Evolutionary conservation across 2,113 vertebrate genomes (phyloP), one percentile per base, ranked within the genome.

Genomic region (Zosterops borbonicus): DNA sequence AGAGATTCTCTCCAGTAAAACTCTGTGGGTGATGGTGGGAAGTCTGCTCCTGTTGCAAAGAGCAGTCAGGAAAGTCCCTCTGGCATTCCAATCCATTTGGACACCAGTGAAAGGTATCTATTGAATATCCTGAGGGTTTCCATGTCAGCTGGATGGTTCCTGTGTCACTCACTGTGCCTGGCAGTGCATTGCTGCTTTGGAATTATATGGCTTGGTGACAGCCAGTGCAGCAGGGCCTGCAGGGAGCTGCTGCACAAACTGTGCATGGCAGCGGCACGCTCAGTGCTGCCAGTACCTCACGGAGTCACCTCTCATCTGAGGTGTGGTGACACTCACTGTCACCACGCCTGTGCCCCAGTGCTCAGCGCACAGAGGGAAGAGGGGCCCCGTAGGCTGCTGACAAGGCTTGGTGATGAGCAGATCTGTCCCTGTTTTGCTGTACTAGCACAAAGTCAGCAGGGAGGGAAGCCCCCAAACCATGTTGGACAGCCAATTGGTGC

Each of bases 251-350:
- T 15, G 70, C 22, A 19, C 39, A 35, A 81, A 33, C 50, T 0
- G 0, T 2, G 23, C 3, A 0, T 3, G 53, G 42, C 79, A 64
- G 63, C 0, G 1, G 47, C 56, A n/a, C 4, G 2, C 62, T 31
- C 37, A 20, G 9, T 14, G 2, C 60, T 74, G 70, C 47, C 11
- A 1, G 2, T 8, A 15, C 41, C 64, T 7, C 28, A 16, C 9
- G 1, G 11, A 46, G 56, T 37, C 52, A 20, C 37, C 35, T 29
- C 42, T 76, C 62, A 5, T n/a, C 62, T 23, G 16, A 4, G 21
- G 22, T 2, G 1, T 9, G 24, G 35, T 14, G 33, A 55, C 59
- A 8, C 56, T 39, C 29, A 5, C 27, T 12, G n/a, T 47, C 71
- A 44, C 80, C 23, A 6, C 0, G 5, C 33, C 55, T 28, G 41